phyloP scores from a whole-genome alignment of 2,113 vertebrate species.

The Athene noctua region DNA sequence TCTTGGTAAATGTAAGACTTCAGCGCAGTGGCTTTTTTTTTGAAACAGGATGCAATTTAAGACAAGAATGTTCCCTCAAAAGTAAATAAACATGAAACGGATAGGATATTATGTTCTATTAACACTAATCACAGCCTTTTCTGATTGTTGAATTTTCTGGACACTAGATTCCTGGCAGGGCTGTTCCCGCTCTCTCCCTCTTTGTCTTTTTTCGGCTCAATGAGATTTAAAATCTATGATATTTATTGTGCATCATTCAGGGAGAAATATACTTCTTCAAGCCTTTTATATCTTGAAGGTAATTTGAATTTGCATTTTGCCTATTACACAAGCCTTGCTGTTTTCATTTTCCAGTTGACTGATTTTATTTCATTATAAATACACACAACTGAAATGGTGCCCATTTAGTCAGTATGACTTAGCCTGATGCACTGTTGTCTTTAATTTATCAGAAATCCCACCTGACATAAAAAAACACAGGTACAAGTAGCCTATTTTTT shows the following conservation, averaged over 20 bases:
- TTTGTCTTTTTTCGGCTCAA: not conserved
- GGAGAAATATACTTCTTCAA: not conserved
- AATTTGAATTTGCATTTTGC: not conserved
- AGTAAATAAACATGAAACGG: conserved; percentile 48
- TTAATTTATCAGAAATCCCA: not conserved
- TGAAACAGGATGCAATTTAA: conserved; percentile 43
- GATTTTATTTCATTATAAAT: not conserved
- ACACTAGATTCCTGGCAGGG: not conserved
- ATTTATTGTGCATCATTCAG: not conserved
- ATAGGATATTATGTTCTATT: conserved; percentile 54
- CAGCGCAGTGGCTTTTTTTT: not conserved
- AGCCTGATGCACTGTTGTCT: not conserved
- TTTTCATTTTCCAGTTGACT: not conserved
- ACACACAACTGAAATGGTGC: not conserved
- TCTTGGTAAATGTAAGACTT: not conserved
- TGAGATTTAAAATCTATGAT: not conserved
- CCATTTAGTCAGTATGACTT: not conserved
- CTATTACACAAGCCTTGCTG: not conserved
- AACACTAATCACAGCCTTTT: not conserved
- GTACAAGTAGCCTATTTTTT: not conserved
- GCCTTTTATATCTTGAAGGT: not conserved
- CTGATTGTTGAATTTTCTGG: not conserved
- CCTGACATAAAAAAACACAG: not conserved
- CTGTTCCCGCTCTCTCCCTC: not conserved
- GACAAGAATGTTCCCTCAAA: conserved; percentile 54